These are phyloP conservation scores for Cyprinodon brontotheroides DNA, from an alignment of 2,113 vertebrate genomes.

Conservation along the genomic window DNA sequence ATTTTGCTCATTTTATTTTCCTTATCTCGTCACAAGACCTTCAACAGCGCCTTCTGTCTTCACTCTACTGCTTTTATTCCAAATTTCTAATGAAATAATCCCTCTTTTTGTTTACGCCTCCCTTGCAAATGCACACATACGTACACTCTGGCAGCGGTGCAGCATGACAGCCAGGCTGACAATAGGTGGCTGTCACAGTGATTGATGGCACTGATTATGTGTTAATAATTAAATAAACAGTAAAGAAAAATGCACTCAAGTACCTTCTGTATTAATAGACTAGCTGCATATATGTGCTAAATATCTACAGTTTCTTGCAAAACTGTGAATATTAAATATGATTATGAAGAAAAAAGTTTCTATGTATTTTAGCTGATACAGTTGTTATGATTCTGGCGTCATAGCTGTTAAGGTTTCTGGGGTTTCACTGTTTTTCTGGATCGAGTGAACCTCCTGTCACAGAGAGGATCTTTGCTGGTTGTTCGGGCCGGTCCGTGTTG, in stretches of 20 bases:
- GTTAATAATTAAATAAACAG: conserved; percentile 79
- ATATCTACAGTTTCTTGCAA: not conserved
- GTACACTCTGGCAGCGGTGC: conserved; percentile 22
- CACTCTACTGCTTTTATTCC: conserved; percentile 66
- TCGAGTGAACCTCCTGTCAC: no score
- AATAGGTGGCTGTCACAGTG: conserved; percentile 76
- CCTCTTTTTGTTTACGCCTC: conserved; percentile 33
- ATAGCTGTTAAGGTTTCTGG: not conserved
- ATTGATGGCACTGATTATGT: conserved; percentile 76
- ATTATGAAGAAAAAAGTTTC: no score
- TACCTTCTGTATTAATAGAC: conserved; percentile 21
- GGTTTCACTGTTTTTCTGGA: no score
- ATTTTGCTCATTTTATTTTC: not conserved
- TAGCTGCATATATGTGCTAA: not conserved
- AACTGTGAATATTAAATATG: not conserved
- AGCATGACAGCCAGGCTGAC: conserved; percentile 67
- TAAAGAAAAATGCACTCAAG: conserved; percentile 59
- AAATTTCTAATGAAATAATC: conserved; percentile 52
- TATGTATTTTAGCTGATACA: not conserved
- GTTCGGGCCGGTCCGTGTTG: no score
- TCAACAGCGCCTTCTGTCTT: conserved; percentile 44
- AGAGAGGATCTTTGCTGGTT: no score
- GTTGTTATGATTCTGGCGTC: not conserved
- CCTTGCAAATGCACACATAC: conserved; percentile 28
- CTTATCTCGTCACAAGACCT: conserved; percentile 32